These are phyloP conservation scores for Oenanthe oenanthe DNA, from an alignment of 2,113 vertebrate species.

Conservation along the genomic window DNA sequence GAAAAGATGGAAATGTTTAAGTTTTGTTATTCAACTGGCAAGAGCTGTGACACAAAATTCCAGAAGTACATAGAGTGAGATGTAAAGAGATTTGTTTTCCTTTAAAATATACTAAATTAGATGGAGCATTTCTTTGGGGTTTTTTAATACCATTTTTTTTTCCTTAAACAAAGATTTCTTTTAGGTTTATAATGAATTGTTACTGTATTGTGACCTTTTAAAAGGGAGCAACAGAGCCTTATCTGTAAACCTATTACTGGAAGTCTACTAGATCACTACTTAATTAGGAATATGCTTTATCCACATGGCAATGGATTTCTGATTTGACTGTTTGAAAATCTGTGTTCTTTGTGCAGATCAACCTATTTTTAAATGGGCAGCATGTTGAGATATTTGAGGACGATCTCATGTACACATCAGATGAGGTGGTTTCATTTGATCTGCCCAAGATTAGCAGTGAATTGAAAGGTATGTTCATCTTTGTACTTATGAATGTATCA, in stretches of 20 bases:
- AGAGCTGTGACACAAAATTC: not conserved
- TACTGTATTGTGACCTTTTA: not conserved
- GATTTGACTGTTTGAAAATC: not conserved
- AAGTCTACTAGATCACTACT: not conserved
- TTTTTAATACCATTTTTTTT: not conserved
- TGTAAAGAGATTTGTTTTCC: not conserved
- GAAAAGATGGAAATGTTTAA: not conserved
- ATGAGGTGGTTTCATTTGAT: conserved; percentile 25
- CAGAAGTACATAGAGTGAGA: not conserved
- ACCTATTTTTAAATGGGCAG: conserved; percentile 76
- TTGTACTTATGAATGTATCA: not conserved
- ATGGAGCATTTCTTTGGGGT: not conserved
- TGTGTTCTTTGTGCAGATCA: conserved; percentile 68
- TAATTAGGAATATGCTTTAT: not conserved
- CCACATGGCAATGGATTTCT: not conserved
- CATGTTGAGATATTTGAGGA: conserved; percentile 76
- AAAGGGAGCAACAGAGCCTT: not conserved
- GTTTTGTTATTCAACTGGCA: not conserved
- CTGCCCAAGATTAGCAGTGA: conserved; percentile 47
- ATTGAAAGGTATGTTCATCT: conserved; percentile 64
- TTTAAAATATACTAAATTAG: not conserved
- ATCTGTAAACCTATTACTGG: not conserved
- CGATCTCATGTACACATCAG: conserved; percentile 57
- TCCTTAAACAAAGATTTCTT: not conserved
- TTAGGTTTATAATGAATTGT: not conserved